Percentiles rank a stretch among this genome's conserved stretches.
These are phyloP conservation scores for Toxostoma redivivum DNA, from an alignment of 2,113 vertebrate species.

Conservation along the genomic window DNA sequence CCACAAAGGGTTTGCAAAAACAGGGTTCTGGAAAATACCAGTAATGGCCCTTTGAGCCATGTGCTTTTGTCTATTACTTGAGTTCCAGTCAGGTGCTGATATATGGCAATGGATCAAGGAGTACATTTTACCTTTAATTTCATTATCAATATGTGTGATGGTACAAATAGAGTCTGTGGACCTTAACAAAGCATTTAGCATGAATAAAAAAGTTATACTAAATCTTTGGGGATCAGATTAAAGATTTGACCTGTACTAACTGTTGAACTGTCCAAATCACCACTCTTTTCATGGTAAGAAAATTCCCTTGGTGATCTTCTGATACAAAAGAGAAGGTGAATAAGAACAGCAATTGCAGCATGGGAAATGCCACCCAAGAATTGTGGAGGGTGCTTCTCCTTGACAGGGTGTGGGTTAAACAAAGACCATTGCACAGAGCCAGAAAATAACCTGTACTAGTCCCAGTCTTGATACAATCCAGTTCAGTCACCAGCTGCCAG, in stretches of 20 bases:
- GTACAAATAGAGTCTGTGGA: not conserved
- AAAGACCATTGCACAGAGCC: not conserved
- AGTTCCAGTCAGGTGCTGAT: not conserved
- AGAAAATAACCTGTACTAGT: not conserved
- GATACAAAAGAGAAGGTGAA: not conserved
- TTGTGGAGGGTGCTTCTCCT: not conserved
- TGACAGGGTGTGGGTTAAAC: not conserved
- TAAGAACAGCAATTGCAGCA: not conserved
- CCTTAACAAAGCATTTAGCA: not conserved
- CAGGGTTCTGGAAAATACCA: not conserved
- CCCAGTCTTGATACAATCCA: not conserved
- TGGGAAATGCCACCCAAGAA: not conserved
- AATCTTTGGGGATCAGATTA: not conserved
- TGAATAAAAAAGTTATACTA: not conserved
- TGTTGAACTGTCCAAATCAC: not conserved
- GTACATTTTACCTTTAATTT: not conserved
- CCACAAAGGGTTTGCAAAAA: not conserved
- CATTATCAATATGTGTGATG: not conserved
- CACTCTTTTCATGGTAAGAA: not conserved
- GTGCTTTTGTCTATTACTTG: not conserved
- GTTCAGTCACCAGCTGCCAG: not conserved
- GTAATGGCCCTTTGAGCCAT: not conserved
- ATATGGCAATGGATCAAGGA: not conserved
- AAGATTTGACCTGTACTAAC: not conserved
- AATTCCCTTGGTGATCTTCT: not conserved